A percentile compares a stretch with the other conserved stretches of the same genome.
phyloP scores from a whole-genome alignment of 2,888 invertebrate species.

The Taenaris catops region DNA sequence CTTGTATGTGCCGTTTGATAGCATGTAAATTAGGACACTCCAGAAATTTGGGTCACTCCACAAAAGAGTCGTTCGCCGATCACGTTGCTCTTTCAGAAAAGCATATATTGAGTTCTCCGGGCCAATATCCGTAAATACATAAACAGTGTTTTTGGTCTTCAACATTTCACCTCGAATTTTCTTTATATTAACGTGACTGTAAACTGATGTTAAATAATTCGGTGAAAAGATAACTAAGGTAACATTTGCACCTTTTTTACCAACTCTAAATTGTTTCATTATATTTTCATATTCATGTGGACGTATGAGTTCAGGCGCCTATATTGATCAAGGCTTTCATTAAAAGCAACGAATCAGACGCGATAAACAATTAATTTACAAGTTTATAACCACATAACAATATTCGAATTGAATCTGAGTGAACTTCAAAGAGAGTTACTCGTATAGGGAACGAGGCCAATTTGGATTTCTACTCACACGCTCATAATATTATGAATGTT shows the following conservation, averaged over 20 bases:
- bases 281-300: slow-evolving; percentile 38
- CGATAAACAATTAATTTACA: background rate
- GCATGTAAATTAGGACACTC: slow-evolving; percentile 43
- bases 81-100: slow-evolving; percentile 62
- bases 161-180: slow-evolving; percentile 63
- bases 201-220: slow-evolving; percentile 58
- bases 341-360: background rate
- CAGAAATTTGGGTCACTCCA: slow-evolving; percentile 65
- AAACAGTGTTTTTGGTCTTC: slow-evolving; percentile 53
- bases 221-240: slow-evolving; percentile 58
- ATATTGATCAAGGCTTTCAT: slow-evolving; percentile 23
- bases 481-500: too few species aligned
- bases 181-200: slow-evolving; percentile 62
- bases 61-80: slow-evolving; percentile 44
- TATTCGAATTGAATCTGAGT: too few species aligned
- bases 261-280: slow-evolving; percentile 33
- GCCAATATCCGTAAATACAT: slow-evolving; percentile 58
- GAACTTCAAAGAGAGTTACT: too few species aligned
- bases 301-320: slow-evolving; percentile 36
- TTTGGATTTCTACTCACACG: too few species aligned
- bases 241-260: slow-evolving; percentile 35
- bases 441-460: too few species aligned
- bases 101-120: slow-evolving; percentile 66
- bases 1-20: slow-evolving; percentile 30
- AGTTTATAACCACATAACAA: too few species aligned